A percentile compares a stretch with the other conserved stretches of the same genome.
phyloP scores from a whole-genome alignment of 2,797 vertebrate genomes.

The Diceros bicornis region DNA sequence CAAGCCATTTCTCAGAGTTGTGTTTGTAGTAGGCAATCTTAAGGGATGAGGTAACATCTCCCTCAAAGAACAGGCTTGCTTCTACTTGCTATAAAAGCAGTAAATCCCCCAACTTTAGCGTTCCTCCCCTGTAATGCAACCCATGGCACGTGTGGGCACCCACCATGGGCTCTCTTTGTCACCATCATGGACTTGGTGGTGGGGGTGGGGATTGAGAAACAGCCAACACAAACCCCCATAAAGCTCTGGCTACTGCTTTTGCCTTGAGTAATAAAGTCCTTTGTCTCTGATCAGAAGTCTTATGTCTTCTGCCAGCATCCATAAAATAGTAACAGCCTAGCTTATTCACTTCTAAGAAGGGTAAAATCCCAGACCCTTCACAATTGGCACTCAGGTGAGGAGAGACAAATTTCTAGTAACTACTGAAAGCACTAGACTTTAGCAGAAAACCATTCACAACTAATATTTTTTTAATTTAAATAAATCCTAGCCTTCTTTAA shows the following conservation, averaged over 20 bases:
- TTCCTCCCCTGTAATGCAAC: neutral
- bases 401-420: slow-evolving; percentile 1
- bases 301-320: neutral
- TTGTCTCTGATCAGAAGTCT: neutral
- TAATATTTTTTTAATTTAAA: neutral
- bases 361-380: neutral
- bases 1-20: neutral
- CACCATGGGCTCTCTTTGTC: neutral
- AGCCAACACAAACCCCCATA: neutral
- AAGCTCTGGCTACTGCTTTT: neutral
- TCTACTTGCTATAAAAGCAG: neutral
- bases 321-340: neutral
- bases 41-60: neutral
- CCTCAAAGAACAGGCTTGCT: neutral
- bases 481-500: neutral
- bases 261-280: neutral
- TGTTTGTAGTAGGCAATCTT: neutral
- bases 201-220: neutral
- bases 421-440: neutral
- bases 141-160: too few species aligned
- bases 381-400: neutral
- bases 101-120: neutral
- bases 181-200: neutral
- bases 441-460: neutral
- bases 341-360: neutral